phyloP scores from a whole-genome alignment of 1,140 invertebrate genomes.

The Chironomus striatipennis region DNA sequence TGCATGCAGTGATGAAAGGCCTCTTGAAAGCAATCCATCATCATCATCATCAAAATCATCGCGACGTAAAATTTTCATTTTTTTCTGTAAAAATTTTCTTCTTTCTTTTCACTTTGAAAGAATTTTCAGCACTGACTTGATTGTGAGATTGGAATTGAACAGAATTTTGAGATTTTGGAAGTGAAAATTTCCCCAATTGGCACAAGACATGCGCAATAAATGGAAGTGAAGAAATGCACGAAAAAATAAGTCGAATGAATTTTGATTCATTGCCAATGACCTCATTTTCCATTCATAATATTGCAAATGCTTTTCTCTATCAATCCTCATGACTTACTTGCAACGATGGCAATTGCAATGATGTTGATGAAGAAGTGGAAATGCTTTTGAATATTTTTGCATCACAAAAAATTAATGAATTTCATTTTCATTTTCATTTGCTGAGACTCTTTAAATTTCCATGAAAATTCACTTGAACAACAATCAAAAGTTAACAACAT shows the following conservation, averaged over 20 bases:
- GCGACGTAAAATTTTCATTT: background rate
- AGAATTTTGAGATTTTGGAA: background rate
- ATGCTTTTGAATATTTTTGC: conserved; percentile 9
- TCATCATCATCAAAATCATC: background rate
- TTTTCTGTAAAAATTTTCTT: background rate
- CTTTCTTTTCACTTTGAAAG: background rate
- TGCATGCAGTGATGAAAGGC: too few relatives aligned
- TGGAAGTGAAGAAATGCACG: background rate
- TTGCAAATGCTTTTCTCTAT: background rate
- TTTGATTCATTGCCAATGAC: conserved; percentile 12
- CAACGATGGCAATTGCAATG: background rate
- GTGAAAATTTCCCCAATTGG: background rate
- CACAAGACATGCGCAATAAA: background rate
- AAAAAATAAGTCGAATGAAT: background rate
- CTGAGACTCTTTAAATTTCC: background rate
- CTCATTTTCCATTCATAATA: conserved; percentile 14
- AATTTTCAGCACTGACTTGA: background rate
- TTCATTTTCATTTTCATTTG: background rate
- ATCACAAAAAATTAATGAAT: background rate
- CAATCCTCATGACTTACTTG: background rate
- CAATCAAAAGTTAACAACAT: too few relatives aligned
- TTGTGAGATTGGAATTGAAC: background rate
- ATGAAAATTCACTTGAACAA: background rate
- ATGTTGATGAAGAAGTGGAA: background rate
- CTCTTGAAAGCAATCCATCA: background rate